These are phyloP conservation scores for Phalacrocorax pelagicus DNA, from an alignment of 2,113 vertebrate genomes.

Conservation along the genomic window DNA sequence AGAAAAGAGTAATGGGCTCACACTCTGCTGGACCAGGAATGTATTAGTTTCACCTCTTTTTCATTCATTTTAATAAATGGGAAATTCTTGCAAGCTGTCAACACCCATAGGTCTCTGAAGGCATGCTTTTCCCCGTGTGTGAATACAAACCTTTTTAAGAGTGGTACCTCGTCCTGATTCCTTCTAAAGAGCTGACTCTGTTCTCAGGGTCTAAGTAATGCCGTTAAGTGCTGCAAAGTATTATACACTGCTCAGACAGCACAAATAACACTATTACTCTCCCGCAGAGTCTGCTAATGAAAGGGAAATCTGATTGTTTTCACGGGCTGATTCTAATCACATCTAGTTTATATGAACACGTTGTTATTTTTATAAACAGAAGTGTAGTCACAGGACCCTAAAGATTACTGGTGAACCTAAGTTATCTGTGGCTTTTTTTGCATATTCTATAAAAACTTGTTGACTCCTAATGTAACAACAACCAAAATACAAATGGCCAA, in stretches of 20 bases:
- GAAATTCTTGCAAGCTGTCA: background rate
- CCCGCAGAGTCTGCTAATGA: background rate
- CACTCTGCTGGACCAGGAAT: background rate
- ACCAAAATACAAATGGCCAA: background rate
- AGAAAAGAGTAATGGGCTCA: background rate
- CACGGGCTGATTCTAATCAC: background rate
- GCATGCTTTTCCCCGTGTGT: background rate
- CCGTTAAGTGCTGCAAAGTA: background rate
- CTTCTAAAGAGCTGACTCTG: background rate
- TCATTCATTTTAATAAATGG: background rate
- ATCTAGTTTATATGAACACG: background rate
- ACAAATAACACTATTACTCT: background rate
- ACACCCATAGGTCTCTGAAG: background rate
- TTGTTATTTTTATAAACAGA: background rate
- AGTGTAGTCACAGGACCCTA: background rate
- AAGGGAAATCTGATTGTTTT: background rate
- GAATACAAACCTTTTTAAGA: background rate
- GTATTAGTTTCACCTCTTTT: background rate
- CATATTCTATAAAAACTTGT: background rate
- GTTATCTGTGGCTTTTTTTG: background rate
- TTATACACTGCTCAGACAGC: background rate
- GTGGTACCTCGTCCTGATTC: background rate
- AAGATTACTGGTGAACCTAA: background rate
- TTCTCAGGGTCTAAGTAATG: background rate
- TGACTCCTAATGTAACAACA: background rate